Base-by-base conservation (phyloP, 1,140 invertebrate species). In the Drosophila leontia region DNA sequence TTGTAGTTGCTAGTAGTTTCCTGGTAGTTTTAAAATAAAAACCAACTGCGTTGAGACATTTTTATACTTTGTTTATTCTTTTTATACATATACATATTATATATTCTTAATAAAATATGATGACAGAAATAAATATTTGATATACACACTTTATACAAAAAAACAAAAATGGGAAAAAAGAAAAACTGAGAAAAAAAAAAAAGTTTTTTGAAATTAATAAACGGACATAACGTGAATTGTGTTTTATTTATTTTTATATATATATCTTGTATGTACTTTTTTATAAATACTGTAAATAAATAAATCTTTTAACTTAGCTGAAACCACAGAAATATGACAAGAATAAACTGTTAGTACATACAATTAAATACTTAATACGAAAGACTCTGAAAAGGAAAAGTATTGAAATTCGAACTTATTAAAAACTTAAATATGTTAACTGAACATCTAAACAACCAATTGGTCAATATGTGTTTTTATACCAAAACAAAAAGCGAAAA, bases 341-440 rank as follows among this genome's bases (percentile, higher is more conserved):
- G 35, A 70, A 58, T 71, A 61, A 71, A 81, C 80, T 61, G 80
- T 72, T 79, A 70, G 42, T 75, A 64, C 45, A 86, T 45, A 64
- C 51, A 78, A 70, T 41, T 77, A 78, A 80, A 81, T 76, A 84
- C 68, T 83, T 87, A 80, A 87, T 87, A 83, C 74, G 60, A 88
- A 91, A 91, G 81, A 88, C 80, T 84, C 80, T 84, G 78, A 67
- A 84, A 83, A 80, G 58, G 47, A 79, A 71, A 86, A 88, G 84
- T 88, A 88, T 88, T 88, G 85, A 79, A 87, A 88, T 88, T 88
- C 74, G 85, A 88, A 88, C 85, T 88, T 88, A 88, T 87, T 88
- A 88, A 70, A 83, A 84, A 75, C 80, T 79, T 76, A 72, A 87
- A 87, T 83, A 86, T 78, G 82, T 82, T 87, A 79, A 86, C 62